Evolutionary conservation across 1,140 invertebrate genomes (phyloP).

Genomic region (Drosophila equinoxialis): DNA sequence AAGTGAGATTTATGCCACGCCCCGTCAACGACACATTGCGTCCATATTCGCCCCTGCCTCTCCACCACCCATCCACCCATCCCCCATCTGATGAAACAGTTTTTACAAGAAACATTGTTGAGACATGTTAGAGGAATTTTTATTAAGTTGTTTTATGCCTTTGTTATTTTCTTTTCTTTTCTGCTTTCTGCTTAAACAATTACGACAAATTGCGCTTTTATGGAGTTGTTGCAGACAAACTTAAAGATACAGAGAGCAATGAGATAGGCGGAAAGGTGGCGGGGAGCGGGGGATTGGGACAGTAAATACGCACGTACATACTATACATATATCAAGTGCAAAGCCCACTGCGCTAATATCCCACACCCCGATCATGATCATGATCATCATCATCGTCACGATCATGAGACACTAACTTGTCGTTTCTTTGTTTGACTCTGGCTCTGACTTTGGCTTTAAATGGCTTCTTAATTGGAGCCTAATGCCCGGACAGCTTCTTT

Average conservation of each 20-base stretch:
- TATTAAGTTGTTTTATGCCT: slow-evolving; percentile 82
- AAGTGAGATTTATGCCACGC: slow-evolving; percentile 71
- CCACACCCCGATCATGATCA: slow-evolving; percentile 18
- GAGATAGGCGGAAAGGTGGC: background rate
- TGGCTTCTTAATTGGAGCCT: slow-evolving; percentile 67
- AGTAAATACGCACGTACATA: slow-evolving; percentile 51
- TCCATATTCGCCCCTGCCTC: background rate
- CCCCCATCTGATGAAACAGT: slow-evolving; percentile 20
- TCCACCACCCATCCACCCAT: background rate
- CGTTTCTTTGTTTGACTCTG: slow-evolving; percentile 25
- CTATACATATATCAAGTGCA: slow-evolving; percentile 51
- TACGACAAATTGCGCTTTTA: slow-evolving; percentile 82
- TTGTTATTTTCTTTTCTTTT: slow-evolving; percentile 67
- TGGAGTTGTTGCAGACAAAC: slow-evolving; percentile 53
- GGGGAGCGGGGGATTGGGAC: background rate
- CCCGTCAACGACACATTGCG: slow-evolving; percentile 65
- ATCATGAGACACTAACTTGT: background rate
- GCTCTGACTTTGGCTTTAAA: slow-evolving; percentile 46
- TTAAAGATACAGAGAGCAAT: slow-evolving; percentile 15
- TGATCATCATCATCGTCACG: slow-evolving; percentile 25
- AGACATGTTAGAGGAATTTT: slow-evolving; percentile 77
- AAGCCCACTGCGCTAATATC: slow-evolving; percentile 75
- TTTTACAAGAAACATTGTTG: slow-evolving; percentile 49
- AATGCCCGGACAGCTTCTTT: slow-evolving; percentile 53
- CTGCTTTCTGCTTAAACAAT: slow-evolving; percentile 82